Evolutionary conservation across 2,797 vertebrate species (phyloP).

Genomic region (Tenualosa thibaudeaui): DNA sequence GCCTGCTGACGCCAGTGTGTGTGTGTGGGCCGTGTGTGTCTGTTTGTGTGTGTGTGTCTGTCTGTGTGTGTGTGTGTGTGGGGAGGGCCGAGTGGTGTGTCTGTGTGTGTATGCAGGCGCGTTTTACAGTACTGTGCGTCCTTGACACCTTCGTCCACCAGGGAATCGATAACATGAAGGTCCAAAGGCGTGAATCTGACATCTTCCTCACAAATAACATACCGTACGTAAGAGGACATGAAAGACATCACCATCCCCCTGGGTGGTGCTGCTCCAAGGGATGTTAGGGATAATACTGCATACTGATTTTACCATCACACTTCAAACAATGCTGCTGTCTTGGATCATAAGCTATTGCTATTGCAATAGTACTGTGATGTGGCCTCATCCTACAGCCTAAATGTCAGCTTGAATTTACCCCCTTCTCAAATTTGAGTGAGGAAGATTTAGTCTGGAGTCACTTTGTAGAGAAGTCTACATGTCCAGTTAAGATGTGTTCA

Average conservation of each 20-base stretch:
- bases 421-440: too few relatives aligned
- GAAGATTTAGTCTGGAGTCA: too few relatives aligned
- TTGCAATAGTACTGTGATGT: too few relatives aligned
- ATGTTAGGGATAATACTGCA: not conserved
- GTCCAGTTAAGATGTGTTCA: too few relatives aligned
- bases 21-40: not conserved
- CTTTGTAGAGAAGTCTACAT: too few relatives aligned
- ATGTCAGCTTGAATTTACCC: too few relatives aligned
- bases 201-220: not conserved
- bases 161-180: not conserved
- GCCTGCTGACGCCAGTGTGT: constrained; percentile 61
- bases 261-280: not conserved
- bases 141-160: not conserved
- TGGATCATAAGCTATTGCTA: not conserved
- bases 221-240: not conserved
- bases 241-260: not conserved
- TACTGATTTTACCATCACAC: not conserved
- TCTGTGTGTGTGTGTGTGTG: constrained; percentile 3
- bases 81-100: not conserved
- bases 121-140: not conserved
- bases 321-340: not conserved
- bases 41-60: constrained; percentile 1
- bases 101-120: not conserved
- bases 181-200: not conserved
- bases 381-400: too few relatives aligned